phyloP scores from a whole-genome alignment of 2,888 invertebrate species.

The Tromatobia lineatoria region DNA sequence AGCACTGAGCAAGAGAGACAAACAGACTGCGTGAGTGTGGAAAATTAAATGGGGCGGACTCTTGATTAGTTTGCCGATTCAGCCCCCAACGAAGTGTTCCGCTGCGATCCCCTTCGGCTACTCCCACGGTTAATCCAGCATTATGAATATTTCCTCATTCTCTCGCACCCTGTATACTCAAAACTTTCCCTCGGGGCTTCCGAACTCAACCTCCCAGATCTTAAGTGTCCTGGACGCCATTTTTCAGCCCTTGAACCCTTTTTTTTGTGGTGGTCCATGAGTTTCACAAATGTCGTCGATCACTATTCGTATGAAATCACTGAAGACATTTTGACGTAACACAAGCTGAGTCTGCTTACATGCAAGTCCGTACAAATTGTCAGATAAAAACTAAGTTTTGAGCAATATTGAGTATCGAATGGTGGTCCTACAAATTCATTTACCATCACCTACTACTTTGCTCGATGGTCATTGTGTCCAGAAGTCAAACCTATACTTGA shows the following conservation, averaged over 20 bases:
- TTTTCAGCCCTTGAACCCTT: slow-evolving; percentile 34
- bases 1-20: slow-evolving; percentile 10
- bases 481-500: too few relatives aligned
- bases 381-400: too few relatives aligned
- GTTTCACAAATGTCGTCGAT: too few relatives aligned
- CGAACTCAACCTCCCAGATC: slow-evolving; percentile 63
- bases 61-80: slow-evolving; percentile 83
- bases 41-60: slow-evolving; percentile 81
- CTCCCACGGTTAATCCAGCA: slow-evolving; percentile 82
- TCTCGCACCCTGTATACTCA: slow-evolving; percentile 41
- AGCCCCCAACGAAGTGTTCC: slow-evolving; percentile 68
- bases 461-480: too few relatives aligned
- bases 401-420: too few relatives aligned
- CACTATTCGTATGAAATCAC: too few relatives aligned
- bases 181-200: slow-evolving; percentile 66
- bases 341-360: too few relatives aligned
- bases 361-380: too few relatives aligned
- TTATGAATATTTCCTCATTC: slow-evolving; percentile 83
- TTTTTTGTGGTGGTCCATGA: neutral
- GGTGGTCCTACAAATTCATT: too few relatives aligned
- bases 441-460: too few relatives aligned
- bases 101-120: slow-evolving; percentile 65
- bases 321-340: too few relatives aligned
- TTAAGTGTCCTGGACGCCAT: slow-evolving; percentile 60
- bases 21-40: slow-evolving; percentile 72